A percentile compares a stretch with the other conserved stretches of the same genome.
Conservation (phyloP, 2,797 vertebrate species). For the Epinephelus awoara region DNA sequence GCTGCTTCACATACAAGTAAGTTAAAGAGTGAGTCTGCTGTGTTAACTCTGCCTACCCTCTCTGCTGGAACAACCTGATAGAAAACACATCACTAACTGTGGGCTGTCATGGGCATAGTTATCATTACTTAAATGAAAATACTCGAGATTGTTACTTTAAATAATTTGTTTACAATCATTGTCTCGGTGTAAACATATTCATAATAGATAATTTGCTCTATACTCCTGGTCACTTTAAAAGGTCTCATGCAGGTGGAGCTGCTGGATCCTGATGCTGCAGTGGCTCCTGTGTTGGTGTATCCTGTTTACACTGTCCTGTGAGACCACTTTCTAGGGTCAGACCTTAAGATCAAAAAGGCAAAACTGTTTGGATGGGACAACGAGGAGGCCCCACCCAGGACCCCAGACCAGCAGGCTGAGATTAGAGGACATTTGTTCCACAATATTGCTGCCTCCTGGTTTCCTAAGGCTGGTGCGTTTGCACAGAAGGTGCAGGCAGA, state of each 20-base stretch:
- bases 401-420: conserved; percentile 88
- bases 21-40: too few relatives aligned
- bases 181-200: neutral
- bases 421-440: conserved; percentile 93
- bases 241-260: neutral
- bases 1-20: too few relatives aligned
- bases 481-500: conserved; percentile 95
- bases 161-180: neutral
- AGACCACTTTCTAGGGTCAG: conserved; percentile 23
- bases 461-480: conserved; percentile 88
- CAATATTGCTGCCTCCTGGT: conserved; percentile 91
- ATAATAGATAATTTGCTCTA: neutral
- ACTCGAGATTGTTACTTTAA: neutral
- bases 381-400: conserved; percentile 75
- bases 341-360: conserved; percentile 42
- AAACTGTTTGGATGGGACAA: conserved; percentile 47
- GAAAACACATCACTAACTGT: too few relatives aligned
- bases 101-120: too few relatives aligned
- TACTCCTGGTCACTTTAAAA: neutral
- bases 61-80: too few relatives aligned
- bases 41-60: too few relatives aligned
- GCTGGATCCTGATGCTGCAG: conserved; percentile 24
- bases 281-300: conserved; percentile 41
- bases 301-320: conserved; percentile 30
- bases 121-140: too few relatives aligned